Base-by-base conservation (phyloP, 2,888 invertebrate species). In the Cryptus viduatorius region DNA sequence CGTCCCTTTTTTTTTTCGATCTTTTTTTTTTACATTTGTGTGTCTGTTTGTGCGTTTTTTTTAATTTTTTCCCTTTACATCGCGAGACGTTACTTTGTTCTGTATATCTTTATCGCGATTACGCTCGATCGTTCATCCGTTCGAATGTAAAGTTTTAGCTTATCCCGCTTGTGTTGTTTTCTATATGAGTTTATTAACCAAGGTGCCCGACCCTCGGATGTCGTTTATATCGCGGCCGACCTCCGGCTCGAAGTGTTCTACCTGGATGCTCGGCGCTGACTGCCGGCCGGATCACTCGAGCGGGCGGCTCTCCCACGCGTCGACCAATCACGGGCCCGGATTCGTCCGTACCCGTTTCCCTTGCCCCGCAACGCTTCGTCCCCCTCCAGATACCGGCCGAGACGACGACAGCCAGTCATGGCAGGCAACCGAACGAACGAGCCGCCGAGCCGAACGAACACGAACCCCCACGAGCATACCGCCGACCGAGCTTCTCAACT, bases 221-320 rank as follows among this genome's bases (percentile, higher is more conserved):
- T 75, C 53, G 80, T 64, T 65, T 69, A 48, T 78, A 65, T 44
- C 78, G 82, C 79, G 76, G 46, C 75, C 68, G 81, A 53, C 83
- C 68, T 84, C 79, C 87, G 86, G 73, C 87, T 89, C 91, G 90
- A 90, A 86, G 87, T 88, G 89, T 86, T 89, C 91, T 88, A 89
- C 88, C 90, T 90, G 91, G 89, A 89, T 91, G 93, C 91, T 93
- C 92, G 92, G 91, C 89, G 91, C 91, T 90, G 91, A 92, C 92
- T 92, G 92, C 89, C 91, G 90, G 90, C 89, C 87, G 85, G 90
- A 90, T 90, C 87, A 83, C 84, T 93, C 94, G 94, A 92, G 92
- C 93, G 92, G 93, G 90, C 91, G 92, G 92, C 92, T 92, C 93
- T 93, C 93, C 93, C 92, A 91, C 92, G 92, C 92, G 90, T 83